Base-by-base conservation (phyloP, 2,113 vertebrate species). In the Scatophagus argus region DNA sequence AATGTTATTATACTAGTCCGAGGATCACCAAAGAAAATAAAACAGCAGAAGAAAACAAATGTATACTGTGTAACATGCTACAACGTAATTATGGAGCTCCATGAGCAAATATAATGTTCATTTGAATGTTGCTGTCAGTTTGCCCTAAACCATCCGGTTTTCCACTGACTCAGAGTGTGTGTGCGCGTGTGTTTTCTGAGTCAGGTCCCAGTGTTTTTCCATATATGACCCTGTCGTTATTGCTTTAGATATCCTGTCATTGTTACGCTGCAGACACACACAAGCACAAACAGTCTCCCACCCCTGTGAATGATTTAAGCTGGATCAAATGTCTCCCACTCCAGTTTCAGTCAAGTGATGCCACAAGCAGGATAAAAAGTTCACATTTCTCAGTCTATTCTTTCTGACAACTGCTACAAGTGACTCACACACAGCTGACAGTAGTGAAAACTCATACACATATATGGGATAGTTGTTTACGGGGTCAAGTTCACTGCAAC, bases 221-320 rank as follows among this genome's bases (percentile, higher is more conserved):
- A 84, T 27, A 78, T 65, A 36, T 2, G 73, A 79, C 77, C 70
- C 62, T 6, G 59, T 76, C 74, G 46, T 71, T 54, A 36, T 31
- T 70, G 61, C 79, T 85, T 79, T 77, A 81, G 65, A 90, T 82
- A 87, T 95, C 93, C 92, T 92, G 88, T 82, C 74, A 93, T 94
- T 95, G 94, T 94, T 65, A 46, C 65, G 32, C 9, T 69, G 79
- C 73, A 44, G 78, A 25, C 43, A 51, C 66, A 69, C 55, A 71
- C 52, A 34, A 62, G 49, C 72, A n/a, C 31, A 25, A 27, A 64
- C 74, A 60, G 71, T 52, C 71, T 17, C 1, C 38, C 54, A n/a
- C 19, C 52, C 62, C 23, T 17, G 41, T 93, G 73, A 94, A 94
- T 93, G 74, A 95, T 94, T 94, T 61, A 94, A 87, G 31, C 38